These are phyloP conservation scores for Mormyrops boulengeri DNA, from an alignment of 2,797 vertebrate species.

Conservation along the genomic window DNA sequence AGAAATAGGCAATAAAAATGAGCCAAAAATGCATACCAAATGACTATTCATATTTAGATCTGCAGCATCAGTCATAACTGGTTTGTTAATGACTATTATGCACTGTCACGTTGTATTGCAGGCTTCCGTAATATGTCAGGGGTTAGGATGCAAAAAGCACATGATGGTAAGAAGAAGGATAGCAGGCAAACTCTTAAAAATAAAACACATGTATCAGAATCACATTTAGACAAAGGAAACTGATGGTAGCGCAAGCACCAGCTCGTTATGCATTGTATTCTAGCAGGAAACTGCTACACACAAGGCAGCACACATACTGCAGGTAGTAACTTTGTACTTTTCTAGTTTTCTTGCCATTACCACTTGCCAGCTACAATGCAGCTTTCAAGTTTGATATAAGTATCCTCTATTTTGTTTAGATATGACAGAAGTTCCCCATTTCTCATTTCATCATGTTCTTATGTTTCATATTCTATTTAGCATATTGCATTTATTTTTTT, in stretches of 20 bases:
- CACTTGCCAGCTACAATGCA: not conserved
- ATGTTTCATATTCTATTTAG: not conserved
- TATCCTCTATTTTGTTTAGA: not conserved
- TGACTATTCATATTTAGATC: not conserved
- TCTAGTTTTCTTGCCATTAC: not conserved
- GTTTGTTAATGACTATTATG: not conserved
- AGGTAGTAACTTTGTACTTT: not conserved
- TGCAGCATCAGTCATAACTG: not conserved
- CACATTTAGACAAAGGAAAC: not conserved
- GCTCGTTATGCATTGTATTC: not conserved
- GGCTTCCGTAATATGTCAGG: not conserved
- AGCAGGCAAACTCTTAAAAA: not conserved
- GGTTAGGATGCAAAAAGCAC: not conserved
- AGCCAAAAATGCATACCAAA: not conserved
- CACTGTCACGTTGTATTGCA: not conserved
- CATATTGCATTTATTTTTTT: not conserved
- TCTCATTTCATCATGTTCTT: not conserved
- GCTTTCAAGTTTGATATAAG: not conserved
- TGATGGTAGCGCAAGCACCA: no score
- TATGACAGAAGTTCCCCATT: not conserved
- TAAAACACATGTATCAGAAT: not conserved
- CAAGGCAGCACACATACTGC: not conserved
- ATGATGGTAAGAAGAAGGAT: not conserved
- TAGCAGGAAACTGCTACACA: not conserved
- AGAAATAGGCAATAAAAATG: not conserved